phyloP scores from a whole-genome alignment of 2,888 invertebrate genomes.

The Oxystoma pomonae region DNA sequence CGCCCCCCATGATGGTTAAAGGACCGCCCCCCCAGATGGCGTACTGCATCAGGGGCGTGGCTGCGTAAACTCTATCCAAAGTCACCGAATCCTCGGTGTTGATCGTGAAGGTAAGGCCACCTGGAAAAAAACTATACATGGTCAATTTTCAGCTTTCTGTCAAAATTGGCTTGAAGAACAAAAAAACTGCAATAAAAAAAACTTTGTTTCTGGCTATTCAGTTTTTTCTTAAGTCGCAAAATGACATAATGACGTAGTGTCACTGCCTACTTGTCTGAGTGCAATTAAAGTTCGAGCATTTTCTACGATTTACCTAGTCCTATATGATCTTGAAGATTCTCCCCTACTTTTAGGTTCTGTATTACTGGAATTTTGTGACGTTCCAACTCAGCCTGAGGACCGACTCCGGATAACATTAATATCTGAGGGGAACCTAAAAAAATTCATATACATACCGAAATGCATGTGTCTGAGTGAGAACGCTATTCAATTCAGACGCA shows the following conservation, averaged over 20 bases:
- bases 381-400: conserved; percentile 67
- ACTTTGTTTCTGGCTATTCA: too few relatives aligned
- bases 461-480: too few relatives aligned
- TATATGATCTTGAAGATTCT: conserved; percentile 86
- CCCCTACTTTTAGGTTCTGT: conserved; percentile 77
- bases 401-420: conserved; percentile 89
- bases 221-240: too few relatives aligned
- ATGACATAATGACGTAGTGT: too few relatives aligned
- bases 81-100: conserved; percentile 76
- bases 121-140: too few relatives aligned
- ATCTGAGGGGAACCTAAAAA: conserved; percentile 95
- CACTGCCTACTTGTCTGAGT: too few relatives aligned
- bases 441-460: too few relatives aligned
- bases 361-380: conserved; percentile 74
- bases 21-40: conserved; percentile 81
- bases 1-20: conserved; percentile 81
- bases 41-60: conserved; percentile 74
- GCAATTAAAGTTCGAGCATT: too few relatives aligned
- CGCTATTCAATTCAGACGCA: too few relatives aligned
- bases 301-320: conserved; percentile 59
- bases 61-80: conserved; percentile 72
- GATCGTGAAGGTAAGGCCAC: conserved; percentile 78
- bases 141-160: too few relatives aligned
- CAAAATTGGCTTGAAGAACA: too few relatives aligned
- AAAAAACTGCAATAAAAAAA: too few relatives aligned